These are phyloP conservation scores for Lucilia cuprina DNA, from an alignment of 1,140 invertebrate genomes.

Conservation along the genomic window DNA sequence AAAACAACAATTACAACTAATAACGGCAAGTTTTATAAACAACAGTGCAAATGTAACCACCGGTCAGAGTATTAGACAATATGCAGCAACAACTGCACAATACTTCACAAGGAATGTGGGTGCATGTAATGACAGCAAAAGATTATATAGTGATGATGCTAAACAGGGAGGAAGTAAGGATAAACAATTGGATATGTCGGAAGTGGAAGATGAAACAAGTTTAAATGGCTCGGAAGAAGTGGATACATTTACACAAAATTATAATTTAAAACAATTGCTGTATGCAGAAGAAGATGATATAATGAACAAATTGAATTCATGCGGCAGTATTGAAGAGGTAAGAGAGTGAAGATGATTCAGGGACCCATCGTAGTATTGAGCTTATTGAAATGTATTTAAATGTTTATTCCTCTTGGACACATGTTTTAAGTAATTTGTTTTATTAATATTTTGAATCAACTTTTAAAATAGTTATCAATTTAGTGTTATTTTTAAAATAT, in stretches of 20 bases:
- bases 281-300: constrained; percentile 23
- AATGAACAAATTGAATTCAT: constrained; percentile 22
- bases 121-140: neutral
- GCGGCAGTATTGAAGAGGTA: constrained; percentile 24
- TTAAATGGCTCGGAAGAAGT: neutral
- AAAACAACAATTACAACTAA: constrained; percentile 9
- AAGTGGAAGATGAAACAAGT: neutral
- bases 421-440: too few species aligned
- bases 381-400: too few species aligned
- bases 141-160: neutral
- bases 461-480: too few species aligned
- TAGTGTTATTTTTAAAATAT: too few species aligned
- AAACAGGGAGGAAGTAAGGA: neutral
- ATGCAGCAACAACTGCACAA: neutral
- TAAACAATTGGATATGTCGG: neutral
- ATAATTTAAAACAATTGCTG: constrained; percentile 32
- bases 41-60: neutral
- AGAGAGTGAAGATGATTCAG: neutral
- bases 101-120: neutral
- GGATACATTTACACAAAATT: constrained; percentile 16
- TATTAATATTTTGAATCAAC: too few species aligned
- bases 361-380: too few species aligned
- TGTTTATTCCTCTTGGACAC: too few species aligned
- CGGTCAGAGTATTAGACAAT: neutral
- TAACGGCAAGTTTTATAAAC: neutral